Percentiles rank a stretch among this genome's conserved stretches.
phyloP scores from a whole-genome alignment of 2,113 vertebrate genomes.

The Dryoscopus gambensis region DNA sequence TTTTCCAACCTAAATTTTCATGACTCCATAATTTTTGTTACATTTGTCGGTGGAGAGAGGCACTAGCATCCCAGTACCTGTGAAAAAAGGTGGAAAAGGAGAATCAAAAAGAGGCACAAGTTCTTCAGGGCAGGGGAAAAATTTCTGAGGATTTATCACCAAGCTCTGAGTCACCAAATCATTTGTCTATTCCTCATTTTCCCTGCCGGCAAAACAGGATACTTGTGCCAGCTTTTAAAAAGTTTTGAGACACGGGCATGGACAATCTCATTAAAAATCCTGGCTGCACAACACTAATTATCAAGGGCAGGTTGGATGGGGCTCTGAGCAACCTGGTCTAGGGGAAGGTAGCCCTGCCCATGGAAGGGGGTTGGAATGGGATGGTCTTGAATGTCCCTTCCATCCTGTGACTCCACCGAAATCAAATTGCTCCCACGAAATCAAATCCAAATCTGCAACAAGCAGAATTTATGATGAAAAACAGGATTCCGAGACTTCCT shows the following conservation, averaged over 20 bases:
- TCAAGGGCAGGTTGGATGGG: neutral
- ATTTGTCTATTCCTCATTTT: neutral
- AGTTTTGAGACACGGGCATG: neutral
- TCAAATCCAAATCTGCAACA: neutral
- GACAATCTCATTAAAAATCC: neutral
- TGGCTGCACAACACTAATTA: neutral
- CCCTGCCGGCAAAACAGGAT: neutral
- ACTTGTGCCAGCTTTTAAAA: neutral
- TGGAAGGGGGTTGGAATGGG: neutral
- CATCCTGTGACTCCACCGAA: neutral
- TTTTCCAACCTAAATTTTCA: neutral
- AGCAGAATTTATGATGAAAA: neutral
- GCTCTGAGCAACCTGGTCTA: neutral
- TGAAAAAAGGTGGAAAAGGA: neutral
- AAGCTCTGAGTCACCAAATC: neutral
- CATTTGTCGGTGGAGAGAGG: neutral
- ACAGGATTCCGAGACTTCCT: fast-evolving
- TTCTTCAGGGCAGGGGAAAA: neutral
- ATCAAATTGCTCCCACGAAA: neutral
- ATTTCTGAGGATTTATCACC: neutral
- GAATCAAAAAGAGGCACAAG: neutral
- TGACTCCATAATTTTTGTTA: neutral
- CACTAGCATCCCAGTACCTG: neutral
- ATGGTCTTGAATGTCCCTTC: neutral
- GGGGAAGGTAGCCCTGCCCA: neutral